Conservation (phyloP, 2,888 invertebrate species). For the Tineola bisselliella region DNA sequence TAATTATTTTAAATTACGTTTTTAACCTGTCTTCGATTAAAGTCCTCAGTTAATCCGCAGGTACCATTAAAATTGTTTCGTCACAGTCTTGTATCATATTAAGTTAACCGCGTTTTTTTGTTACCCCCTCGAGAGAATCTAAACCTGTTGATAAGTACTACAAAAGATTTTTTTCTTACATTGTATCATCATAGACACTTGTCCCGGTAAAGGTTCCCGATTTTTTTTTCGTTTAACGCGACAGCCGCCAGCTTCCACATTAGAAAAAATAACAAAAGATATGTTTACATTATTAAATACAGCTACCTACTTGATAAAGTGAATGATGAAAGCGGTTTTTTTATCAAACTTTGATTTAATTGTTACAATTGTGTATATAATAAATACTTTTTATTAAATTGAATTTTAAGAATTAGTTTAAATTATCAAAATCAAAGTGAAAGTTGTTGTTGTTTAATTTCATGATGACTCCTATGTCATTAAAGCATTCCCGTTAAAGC, state of each 20-base stretch:
- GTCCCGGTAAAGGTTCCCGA: background rate
- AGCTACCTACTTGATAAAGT: background rate
- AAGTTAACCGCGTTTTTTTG: background rate
- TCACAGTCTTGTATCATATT: background rate
- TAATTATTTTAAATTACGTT: too few species aligned
- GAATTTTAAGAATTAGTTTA: background rate
- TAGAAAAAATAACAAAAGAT: conserved; percentile 1
- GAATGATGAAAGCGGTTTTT: background rate
- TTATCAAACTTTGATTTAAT: background rate
- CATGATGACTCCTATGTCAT: too few species aligned
- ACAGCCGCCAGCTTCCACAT: conserved; percentile 1
- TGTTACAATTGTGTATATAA: background rate
- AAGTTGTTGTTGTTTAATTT: too few species aligned
- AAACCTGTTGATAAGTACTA: conserved; percentile 2
- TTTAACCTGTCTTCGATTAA: background rate
- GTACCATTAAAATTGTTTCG: background rate
- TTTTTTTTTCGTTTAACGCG: background rate
- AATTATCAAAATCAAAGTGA: too few species aligned
- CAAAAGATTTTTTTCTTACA: conserved; percentile 5
- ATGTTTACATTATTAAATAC: background rate
- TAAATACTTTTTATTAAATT: background rate
- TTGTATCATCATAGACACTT: conserved; percentile 5
- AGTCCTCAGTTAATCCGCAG: background rate
- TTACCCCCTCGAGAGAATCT: background rate
- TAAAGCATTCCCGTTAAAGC: background rate